A percentile compares a stretch with the other conserved stretches of the same genome.
Evolutionary conservation across 2,888 invertebrate genomes (phyloP).

Genomic region (Macaria notata): DNA sequence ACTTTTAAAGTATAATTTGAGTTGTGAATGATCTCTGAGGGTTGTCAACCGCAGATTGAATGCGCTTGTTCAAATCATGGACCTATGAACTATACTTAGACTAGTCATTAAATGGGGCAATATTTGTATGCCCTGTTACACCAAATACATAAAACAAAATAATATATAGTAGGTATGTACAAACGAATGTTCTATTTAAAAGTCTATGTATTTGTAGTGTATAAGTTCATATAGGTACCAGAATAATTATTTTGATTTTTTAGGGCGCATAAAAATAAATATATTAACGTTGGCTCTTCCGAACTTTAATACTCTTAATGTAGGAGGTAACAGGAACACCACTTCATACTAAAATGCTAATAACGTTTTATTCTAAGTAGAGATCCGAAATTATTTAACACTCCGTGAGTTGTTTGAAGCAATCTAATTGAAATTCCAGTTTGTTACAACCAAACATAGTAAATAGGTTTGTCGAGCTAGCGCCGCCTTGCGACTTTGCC

Average conservation of each 20-base stretch:
- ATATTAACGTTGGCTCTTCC: no score
- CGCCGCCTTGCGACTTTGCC: conserved; percentile 11
- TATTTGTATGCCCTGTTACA: no score
- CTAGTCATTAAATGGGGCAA: no score
- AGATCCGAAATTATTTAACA: neutral
- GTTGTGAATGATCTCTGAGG: conserved; percentile 9
- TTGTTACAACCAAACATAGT: conserved; percentile 5
- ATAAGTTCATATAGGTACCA: no score
- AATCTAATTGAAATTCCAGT: conserved; percentile 18
- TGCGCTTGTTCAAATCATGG: neutral
- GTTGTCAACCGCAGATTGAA: conserved; percentile 12
- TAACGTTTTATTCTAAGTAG: neutral
- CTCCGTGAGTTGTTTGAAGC: conserved; percentile 2
- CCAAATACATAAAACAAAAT: no score
- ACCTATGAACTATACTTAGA: neutral
- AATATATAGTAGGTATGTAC: no score
- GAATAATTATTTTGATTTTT: no score
- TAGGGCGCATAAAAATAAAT: no score
- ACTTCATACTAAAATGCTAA: neutral
- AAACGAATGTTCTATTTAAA: no score
- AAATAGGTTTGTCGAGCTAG: neutral
- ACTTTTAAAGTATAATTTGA: conserved; percentile 10
- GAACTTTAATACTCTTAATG: no score
- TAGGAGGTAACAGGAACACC: neutral
- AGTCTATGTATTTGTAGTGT: no score